A percentile compares a stretch with the other conserved stretches of the same genome.
Evolutionary conservation across 1,140 invertebrate genomes (phyloP).

Genomic region (Pogonognathellus flavescens): DNA sequence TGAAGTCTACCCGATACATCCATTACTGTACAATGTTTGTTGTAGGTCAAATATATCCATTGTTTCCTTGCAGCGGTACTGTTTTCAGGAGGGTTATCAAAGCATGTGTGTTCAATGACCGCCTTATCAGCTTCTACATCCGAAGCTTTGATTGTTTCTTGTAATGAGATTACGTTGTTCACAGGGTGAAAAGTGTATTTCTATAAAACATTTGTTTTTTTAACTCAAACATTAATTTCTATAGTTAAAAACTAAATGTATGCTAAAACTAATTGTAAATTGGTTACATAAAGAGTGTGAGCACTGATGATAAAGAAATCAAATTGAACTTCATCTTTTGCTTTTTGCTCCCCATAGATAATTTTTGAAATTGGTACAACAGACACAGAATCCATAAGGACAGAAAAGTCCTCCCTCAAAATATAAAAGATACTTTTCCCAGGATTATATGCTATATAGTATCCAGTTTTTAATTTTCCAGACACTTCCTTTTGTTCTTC

Average conservation of each 20-base stretch:
- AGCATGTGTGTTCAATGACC: slow-evolving; percentile 58
- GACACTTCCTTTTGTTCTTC: not conserved
- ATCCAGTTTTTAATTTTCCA: slow-evolving; percentile 1
- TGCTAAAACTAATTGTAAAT: no score
- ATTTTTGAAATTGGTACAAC: slow-evolving; percentile 62
- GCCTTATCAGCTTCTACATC: slow-evolving; percentile 62
- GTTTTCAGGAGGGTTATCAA: slow-evolving; percentile 62
- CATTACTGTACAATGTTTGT: slow-evolving; percentile 59
- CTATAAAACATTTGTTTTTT: slow-evolving; percentile 33
- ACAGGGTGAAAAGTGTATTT: slow-evolving; percentile 62
- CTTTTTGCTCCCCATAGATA: slow-evolving; percentile 56
- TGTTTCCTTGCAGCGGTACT: slow-evolving; percentile 52
- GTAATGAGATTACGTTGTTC: slow-evolving; percentile 58
- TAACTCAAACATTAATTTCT: not conserved
- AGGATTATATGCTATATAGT: slow-evolving; percentile 61
- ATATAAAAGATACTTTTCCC: slow-evolving; percentile 58
- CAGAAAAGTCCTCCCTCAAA: slow-evolving; percentile 61
- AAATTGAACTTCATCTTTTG: slow-evolving; percentile 53
- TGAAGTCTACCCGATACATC: slow-evolving; percentile 64
- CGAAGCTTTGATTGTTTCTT: slow-evolving; percentile 62
- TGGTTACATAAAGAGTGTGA: slow-evolving; percentile 48
- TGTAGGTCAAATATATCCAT: slow-evolving; percentile 65
- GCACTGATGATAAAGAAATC: slow-evolving; percentile 62
- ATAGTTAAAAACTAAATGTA: no score
- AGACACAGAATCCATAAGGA: slow-evolving; percentile 58